A percentile compares a stretch with the other conserved stretches of the same genome.
Evolutionary conservation across 2,797 vertebrate species (phyloP).

Genomic region (Macropodus opercularis): DNA sequence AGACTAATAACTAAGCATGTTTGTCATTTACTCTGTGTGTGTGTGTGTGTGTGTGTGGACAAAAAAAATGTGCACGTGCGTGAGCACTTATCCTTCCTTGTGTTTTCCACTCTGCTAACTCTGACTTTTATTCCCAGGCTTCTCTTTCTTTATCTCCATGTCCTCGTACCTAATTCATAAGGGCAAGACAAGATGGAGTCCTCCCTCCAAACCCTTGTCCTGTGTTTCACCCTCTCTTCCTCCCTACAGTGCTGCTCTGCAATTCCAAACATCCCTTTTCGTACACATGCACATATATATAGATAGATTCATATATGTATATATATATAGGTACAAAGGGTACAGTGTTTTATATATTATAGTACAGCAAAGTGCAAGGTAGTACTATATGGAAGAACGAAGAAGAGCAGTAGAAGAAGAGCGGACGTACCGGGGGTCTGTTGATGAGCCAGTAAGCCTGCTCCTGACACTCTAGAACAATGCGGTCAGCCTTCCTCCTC

Average conservation of each 20-base stretch:
- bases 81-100: constrained; percentile 57
- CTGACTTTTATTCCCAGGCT: constrained; percentile 63
- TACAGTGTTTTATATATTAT: background rate
- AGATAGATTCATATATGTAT: too few relatives aligned
- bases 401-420: background rate
- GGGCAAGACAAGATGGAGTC: constrained; percentile 62
- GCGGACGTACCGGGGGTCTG: constrained; percentile 85
- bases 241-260: background rate
- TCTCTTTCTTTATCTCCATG: constrained; percentile 59
- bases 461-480: constrained; percentile 94
- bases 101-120: constrained; percentile 68
- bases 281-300: too few relatives aligned
- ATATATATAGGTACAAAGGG: too few relatives aligned
- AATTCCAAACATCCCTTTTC: constrained; percentile 15
- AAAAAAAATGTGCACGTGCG: constrained; percentile 19
- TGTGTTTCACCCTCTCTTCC: constrained; percentile 27
- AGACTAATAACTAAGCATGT: constrained; percentile 11
- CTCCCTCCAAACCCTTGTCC: constrained; percentile 40
- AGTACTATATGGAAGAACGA: background rate
- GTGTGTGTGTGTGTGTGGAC: constrained; percentile 10
- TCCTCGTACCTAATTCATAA: constrained; percentile 69
- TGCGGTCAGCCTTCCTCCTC: constrained; percentile 90
- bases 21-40: constrained; percentile 8
- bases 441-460: constrained; percentile 95
- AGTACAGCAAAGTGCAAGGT: background rate